These are phyloP conservation scores for Burhinus oedicnemus DNA, from an alignment of 2,113 vertebrate species.

Conservation along the genomic window DNA sequence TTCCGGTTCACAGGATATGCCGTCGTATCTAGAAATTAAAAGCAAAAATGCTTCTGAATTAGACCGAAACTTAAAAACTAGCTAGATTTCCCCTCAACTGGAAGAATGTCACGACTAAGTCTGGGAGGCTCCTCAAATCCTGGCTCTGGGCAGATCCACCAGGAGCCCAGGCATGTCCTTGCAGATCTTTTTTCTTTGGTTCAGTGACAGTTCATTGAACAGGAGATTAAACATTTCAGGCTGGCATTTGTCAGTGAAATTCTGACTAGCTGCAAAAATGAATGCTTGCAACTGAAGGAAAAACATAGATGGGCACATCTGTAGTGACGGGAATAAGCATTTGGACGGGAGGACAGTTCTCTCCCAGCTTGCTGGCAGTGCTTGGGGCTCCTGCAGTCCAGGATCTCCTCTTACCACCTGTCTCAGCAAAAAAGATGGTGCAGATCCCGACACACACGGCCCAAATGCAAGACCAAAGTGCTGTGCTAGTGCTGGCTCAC, in stretches of 20 bases:
- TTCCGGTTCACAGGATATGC: not conserved
- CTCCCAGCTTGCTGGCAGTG: not conserved
- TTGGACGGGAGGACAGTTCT: not conserved
- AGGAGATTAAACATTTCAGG: not conserved
- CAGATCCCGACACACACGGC: not conserved
- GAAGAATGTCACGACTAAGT: not conserved
- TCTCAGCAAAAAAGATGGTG: not conserved
- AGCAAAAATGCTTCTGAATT: not conserved
- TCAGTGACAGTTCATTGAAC: conserved; percentile 22
- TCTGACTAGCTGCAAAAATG: not conserved
- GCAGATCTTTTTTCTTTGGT: not conserved
- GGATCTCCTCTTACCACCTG: not conserved
- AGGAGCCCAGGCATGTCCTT: not conserved
- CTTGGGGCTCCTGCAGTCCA: not conserved
- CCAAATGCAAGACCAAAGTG: not conserved
- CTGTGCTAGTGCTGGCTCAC: accelerated
- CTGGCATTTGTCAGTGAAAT: conserved; percentile 19
- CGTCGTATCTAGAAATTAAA: not conserved
- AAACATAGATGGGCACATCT: not conserved
- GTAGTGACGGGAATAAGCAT: not conserved
- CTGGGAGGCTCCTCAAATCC: not conserved
- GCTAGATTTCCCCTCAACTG: not conserved
- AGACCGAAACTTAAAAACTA: not conserved
- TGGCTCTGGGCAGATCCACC: not conserved
- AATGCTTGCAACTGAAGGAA: not conserved